Conservation (phyloP, 2,113 vertebrate species). For the Triplophysa dalaica region DNA sequence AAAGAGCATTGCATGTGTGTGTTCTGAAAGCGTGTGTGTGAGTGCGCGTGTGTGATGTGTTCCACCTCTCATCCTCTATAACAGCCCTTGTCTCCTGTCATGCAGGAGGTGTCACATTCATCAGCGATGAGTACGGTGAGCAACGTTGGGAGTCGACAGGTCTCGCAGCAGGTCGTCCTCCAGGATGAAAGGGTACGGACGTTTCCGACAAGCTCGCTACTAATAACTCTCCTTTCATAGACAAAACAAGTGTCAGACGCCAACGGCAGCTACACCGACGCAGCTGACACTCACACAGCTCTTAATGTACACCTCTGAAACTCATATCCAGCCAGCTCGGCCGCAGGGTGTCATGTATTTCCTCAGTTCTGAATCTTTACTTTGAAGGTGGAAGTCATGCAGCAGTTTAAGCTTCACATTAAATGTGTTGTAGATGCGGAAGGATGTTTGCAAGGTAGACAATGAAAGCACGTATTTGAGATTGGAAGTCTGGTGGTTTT, state of each 20-base stretch:
- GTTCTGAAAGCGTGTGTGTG: not conserved
- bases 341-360: conserved; percentile 1
- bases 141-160: conserved; percentile 65
- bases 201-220: conserved; percentile 15
- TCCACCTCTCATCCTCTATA: conserved; percentile 49
- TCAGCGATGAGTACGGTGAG: conserved; percentile 70
- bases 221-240: conserved; percentile 40
- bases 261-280: not conserved
- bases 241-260: conserved; percentile 1
- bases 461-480: not conserved
- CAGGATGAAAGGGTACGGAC: conserved; percentile 78
- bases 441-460: no score
- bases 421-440: no score
- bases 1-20: not conserved
- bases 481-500: no score
- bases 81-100: conserved; percentile 58
- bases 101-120: conserved; percentile 75
- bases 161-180: conserved; percentile 66
- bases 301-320: conserved; percentile 27
- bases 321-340: not conserved
- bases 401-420: no score
- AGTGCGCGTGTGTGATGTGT: not conserved
- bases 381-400: conserved; percentile 3
- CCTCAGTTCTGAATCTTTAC: not conserved
- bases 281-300: conserved; percentile 34